A percentile compares a stretch with the other conserved stretches of the same genome.
These are phyloP conservation scores for Ochotona curzoniae DNA, from an alignment of 2,113 vertebrate genomes.

Conservation along the genomic window DNA sequence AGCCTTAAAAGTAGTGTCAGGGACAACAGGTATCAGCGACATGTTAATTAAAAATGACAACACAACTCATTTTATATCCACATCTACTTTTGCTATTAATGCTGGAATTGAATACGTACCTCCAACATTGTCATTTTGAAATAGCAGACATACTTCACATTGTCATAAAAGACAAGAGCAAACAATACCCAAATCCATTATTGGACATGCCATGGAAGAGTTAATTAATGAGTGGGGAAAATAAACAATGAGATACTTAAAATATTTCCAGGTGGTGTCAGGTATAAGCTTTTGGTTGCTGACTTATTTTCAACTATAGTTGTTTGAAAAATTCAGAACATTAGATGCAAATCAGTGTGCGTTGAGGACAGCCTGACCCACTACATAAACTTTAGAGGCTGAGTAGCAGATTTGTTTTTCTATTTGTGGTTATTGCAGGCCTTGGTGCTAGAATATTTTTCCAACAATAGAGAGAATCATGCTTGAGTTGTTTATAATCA, in stretches of 20 bases:
- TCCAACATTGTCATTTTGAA: too few relatives aligned
- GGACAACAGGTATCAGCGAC: not conserved
- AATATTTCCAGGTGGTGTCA: too few relatives aligned
- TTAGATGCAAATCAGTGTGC: not conserved
- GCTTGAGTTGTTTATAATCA: not conserved
- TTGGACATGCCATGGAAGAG: too few relatives aligned
- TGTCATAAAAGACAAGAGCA: too few relatives aligned
- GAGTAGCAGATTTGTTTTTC: not conserved
- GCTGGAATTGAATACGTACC: too few relatives aligned
- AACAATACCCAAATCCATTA: too few relatives aligned
- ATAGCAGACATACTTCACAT: too few relatives aligned
- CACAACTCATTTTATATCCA: too few relatives aligned
- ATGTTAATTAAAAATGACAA: too few relatives aligned
- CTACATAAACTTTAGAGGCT: not conserved
- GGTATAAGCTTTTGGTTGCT: not conserved
- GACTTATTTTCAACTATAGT: conserved; percentile 28
- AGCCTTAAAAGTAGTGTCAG: not conserved
- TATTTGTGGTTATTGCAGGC: not conserved
- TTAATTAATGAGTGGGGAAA: too few relatives aligned
- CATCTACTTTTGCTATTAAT: too few relatives aligned
- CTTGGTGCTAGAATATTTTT: not conserved
- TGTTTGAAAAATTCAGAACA: conserved; percentile 6
- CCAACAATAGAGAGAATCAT: not conserved
- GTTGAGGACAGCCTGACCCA: conserved; percentile 56
- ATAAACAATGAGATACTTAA: too few relatives aligned